Conservation (phyloP, 2,797 vertebrate genomes). For the Sebastes taczanowskii region DNA sequence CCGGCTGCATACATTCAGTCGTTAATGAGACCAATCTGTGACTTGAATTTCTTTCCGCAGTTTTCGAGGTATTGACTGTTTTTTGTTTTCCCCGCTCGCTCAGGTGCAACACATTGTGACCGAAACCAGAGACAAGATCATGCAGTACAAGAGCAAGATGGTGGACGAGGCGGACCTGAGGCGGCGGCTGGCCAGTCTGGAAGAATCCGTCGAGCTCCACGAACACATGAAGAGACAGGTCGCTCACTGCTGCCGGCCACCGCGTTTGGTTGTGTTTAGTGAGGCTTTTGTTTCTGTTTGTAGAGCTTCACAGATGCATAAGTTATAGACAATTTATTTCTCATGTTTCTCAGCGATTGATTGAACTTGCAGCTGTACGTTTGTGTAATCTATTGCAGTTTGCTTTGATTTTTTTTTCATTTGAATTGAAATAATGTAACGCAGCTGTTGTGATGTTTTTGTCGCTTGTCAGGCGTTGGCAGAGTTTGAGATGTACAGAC, state of each 20-base stretch:
- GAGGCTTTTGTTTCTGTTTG: not conserved
- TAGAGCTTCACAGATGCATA: not conserved
- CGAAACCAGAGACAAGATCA: slow-evolving; percentile 96
- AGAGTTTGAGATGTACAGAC: slow-evolving; percentile 96
- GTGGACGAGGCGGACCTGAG: slow-evolving; percentile 93
- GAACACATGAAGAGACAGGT: slow-evolving; percentile 93
- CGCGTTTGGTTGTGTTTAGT: not conserved
- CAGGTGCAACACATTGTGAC: slow-evolving; percentile 92
- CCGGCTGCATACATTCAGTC: not conserved
- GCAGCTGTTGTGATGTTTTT: not conserved
- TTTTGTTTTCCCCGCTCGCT: not conserved
- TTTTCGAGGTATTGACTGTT: not conserved
- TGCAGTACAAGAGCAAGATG: slow-evolving; percentile 94
- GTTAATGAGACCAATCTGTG: not conserved
- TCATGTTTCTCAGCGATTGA: not conserved
- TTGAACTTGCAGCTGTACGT: not conserved
- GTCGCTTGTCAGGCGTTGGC: slow-evolving; percentile 84
- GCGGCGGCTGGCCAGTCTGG: slow-evolving; percentile 92
- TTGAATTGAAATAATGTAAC: not conserved
- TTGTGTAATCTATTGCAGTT: not conserved
- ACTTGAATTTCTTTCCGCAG: not conserved
- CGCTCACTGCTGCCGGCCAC: slow-evolving; percentile 5
- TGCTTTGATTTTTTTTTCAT: not conserved
- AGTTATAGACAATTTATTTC: not conserved
- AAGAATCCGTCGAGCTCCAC: slow-evolving; percentile 94